Percentiles rank a stretch among this genome's conserved stretches.
Evolutionary conservation across 2,113 vertebrate species (phyloP).

Genomic region (Dryoscopus gambensis): DNA sequence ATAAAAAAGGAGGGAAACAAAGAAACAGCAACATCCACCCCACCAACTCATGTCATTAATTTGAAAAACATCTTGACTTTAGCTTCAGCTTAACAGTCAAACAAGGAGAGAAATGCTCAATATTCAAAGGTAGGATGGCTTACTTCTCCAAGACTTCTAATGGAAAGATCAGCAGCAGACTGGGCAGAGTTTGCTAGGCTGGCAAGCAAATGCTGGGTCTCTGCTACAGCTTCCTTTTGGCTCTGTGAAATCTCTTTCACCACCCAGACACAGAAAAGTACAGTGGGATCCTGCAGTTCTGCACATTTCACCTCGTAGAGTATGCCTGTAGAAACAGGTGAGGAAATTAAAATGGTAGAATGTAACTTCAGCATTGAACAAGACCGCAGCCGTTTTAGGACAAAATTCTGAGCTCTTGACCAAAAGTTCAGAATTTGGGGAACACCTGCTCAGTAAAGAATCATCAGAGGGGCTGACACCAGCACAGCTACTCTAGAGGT

Average conservation of each 20-base stretch:
- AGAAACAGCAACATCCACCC: not conserved
- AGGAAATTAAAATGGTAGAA: not conserved
- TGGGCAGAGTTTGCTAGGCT: slow-evolving; percentile 60
- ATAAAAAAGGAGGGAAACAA: not conserved
- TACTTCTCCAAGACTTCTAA: slow-evolving; percentile 49
- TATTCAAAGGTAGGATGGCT: not conserved
- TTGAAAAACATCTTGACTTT: not conserved
- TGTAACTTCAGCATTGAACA: not conserved
- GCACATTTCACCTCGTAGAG: slow-evolving; percentile 78
- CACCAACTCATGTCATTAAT: not conserved
- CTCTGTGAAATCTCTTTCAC: slow-evolving; percentile 73
- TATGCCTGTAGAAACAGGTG: slow-evolving; percentile 70
- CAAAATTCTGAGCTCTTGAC: not conserved
- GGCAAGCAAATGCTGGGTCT: slow-evolving; percentile 52
- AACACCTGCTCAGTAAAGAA: not conserved
- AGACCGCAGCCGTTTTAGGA: not conserved
- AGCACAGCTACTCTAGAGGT: not conserved
- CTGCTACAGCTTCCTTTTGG: slow-evolving; percentile 67
- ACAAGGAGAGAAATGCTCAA: not conserved
- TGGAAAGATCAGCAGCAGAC: slow-evolving; percentile 23
- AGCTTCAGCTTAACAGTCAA: not conserved
- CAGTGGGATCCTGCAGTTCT: slow-evolving; percentile 63
- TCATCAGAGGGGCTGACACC: not conserved
- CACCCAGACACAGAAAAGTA: slow-evolving; percentile 86
- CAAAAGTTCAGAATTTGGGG: not conserved